Evolutionary conservation across 2,888 invertebrate species (phyloP).

Genomic region (Rhyacophila evoluta): DNA sequence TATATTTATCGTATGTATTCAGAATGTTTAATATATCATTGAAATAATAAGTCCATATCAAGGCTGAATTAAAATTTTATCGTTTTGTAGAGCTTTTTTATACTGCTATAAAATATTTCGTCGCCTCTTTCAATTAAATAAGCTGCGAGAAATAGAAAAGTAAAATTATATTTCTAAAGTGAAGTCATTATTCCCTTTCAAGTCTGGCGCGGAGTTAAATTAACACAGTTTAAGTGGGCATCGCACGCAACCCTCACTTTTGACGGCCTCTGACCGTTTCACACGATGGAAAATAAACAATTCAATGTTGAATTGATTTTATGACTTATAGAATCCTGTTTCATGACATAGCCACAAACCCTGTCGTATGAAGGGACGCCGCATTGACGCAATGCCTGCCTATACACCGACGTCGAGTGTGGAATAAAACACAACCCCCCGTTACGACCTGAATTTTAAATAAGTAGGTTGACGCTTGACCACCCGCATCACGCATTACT

Average conservation of each 20-base stretch:
- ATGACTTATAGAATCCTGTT: slow-evolving; percentile 27
- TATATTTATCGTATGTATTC: too few species aligned
- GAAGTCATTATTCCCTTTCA: slow-evolving; percentile 17
- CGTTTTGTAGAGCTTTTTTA: too few species aligned
- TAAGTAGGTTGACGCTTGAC: slow-evolving; percentile 15
- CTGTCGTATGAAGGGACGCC: background rate
- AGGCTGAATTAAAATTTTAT: too few species aligned
- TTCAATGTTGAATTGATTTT: slow-evolving; percentile 44
- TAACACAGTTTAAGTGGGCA: slow-evolving; percentile 46
- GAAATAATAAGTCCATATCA: too few species aligned
- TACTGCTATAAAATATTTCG: background rate
- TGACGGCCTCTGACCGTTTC: slow-evolving; percentile 39
- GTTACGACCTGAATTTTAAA: slow-evolving; percentile 28
- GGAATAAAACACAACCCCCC: slow-evolving; percentile 12
- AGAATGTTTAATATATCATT: too few species aligned
- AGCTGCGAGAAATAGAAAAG: background rate
- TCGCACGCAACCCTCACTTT: slow-evolving; percentile 37
- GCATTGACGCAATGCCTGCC: background rate
- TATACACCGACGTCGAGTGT: background rate
- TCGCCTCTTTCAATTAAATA: background rate
- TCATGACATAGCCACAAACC: slow-evolving; percentile 6
- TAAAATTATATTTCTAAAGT: background rate
- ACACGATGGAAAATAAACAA: slow-evolving; percentile 34
- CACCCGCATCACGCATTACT: slow-evolving; percentile 6
- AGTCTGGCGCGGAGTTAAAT: slow-evolving; percentile 34